Evolutionary conservation across 2,888 invertebrate species (phyloP), one percentile per base, ranked within the genome.

Genomic region (Junonia oenone): DNA sequence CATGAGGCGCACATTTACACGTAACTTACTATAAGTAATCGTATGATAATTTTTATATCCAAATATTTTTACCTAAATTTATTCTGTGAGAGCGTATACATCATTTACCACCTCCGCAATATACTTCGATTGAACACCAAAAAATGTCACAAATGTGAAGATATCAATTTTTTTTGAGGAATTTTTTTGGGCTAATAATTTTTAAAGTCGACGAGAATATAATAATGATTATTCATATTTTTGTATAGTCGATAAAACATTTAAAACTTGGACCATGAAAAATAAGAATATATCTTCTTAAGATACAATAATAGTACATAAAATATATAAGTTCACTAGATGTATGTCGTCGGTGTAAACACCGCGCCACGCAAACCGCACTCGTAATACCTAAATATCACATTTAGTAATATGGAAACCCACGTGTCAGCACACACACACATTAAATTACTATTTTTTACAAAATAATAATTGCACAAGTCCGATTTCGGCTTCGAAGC

Each of bases 391-490:
- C 90, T 91, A 90, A 88, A 89, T 91, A 91, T 91, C 91, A 91
- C 91, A 91, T 90, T 90, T 84, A 90, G 87, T 90, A 90, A 86
- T 85, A 90, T 89, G 87, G 89, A 89, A 89, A 88, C 86, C 88
- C 88, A 86, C 88, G 87, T 88, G 55, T 84, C 84, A 84, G 83
- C 85, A 85, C 85, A 88, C 83, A 90, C 87, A 88, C 86, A 83
- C 83, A 84, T 85, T 76, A 81, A 73, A 83, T 84, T 85, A 85
- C 84, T 84, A 86, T 87, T 87, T 71, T 87, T 82, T 87, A 89
- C 88, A 89, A 89, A 90, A 89, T 90, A 88, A 90, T 90, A 90
- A 91, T 91, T 90, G 91, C 91, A 91, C 91, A 88, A 89, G 83
- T 89, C 85, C 87, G 78, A 78, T 81, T 81, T 61, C 78, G 70